A percentile compares a stretch with the other conserved stretches of the same genome.
Conservation (phyloP, 2,888 invertebrate genomes). For the Drosophila formosana region DNA sequence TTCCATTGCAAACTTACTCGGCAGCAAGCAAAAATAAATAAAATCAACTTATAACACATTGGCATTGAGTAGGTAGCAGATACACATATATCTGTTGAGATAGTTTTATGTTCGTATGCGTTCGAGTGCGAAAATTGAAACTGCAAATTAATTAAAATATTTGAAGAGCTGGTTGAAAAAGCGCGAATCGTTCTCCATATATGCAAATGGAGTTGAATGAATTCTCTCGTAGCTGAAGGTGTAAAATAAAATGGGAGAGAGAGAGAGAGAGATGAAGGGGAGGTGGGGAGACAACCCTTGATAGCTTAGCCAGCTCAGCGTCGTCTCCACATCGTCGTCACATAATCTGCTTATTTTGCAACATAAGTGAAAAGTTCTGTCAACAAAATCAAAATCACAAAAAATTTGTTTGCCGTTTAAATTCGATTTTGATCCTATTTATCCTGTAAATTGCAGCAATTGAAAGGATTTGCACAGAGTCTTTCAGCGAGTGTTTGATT, state of each 20-base stretch:
- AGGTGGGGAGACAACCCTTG: conserved; percentile 56
- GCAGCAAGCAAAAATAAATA: conserved; percentile 67
- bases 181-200: conserved; percentile 15
- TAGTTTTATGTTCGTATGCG: conserved; percentile 48
- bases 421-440: conserved; percentile 84
- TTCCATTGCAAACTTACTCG: conserved; percentile 42
- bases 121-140: conserved; percentile 52
- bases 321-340: conserved; percentile 16
- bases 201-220: conserved; percentile 36
- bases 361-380: conserved; percentile 83
- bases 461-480: conserved; percentile 81
- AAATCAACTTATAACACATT: conserved; percentile 64
- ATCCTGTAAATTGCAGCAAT: conserved; percentile 83
- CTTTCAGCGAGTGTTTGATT: conserved; percentile 72
- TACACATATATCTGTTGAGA: conserved; percentile 12
- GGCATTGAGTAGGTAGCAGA: conserved; percentile 34
- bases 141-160: conserved; percentile 69
- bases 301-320: conserved; percentile 48
- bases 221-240: conserved; percentile 48
- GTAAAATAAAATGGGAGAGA: conserved; percentile 46
- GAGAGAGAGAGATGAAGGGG: not conserved
- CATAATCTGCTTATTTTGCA: conserved; percentile 79
- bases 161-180: conserved; percentile 22
- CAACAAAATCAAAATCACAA: conserved; percentile 77
- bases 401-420: conserved; percentile 84